These are phyloP conservation scores for Saxicola maurus DNA, from an alignment of 2,797 vertebrate genomes.

Conservation along the genomic window DNA sequence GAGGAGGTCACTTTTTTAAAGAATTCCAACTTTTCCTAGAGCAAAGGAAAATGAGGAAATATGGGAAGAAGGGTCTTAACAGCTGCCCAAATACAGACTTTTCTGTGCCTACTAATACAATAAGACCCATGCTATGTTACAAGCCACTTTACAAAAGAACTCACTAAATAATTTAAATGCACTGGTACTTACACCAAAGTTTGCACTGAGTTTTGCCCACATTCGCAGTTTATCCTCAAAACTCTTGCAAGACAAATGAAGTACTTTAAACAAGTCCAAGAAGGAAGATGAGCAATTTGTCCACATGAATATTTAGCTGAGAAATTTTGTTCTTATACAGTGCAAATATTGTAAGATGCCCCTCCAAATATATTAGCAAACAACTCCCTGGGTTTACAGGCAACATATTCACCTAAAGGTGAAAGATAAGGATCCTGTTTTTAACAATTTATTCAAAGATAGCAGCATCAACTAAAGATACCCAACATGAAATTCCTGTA, in stretches of 20 bases:
- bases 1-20: constrained; percentile 25
- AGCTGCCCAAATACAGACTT: not conserved
- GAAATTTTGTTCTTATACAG: not conserved
- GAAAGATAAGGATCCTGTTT: not conserved
- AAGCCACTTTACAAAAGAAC: not conserved
- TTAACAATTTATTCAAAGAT: not conserved
- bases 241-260: not conserved
- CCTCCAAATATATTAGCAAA: not conserved
- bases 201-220: not conserved
- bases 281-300: not conserved
- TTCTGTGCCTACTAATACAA: not conserved
- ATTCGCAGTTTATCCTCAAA: not conserved
- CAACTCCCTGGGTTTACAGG: not conserved
- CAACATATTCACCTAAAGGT: not conserved
- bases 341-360: not conserved
- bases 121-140: not conserved
- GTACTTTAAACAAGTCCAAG: not conserved
- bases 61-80: not conserved
- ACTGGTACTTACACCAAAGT: not conserved
- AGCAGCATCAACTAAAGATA: not conserved
- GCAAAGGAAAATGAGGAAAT: not conserved
- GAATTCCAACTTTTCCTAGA: not conserved
- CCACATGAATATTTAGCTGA: not conserved
- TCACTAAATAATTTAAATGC: not conserved
- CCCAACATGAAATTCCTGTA: rapidly evolving